phyloP scores from a whole-genome alignment of 2,888 invertebrate species.

The Lasioglossum oenotherae region DNA sequence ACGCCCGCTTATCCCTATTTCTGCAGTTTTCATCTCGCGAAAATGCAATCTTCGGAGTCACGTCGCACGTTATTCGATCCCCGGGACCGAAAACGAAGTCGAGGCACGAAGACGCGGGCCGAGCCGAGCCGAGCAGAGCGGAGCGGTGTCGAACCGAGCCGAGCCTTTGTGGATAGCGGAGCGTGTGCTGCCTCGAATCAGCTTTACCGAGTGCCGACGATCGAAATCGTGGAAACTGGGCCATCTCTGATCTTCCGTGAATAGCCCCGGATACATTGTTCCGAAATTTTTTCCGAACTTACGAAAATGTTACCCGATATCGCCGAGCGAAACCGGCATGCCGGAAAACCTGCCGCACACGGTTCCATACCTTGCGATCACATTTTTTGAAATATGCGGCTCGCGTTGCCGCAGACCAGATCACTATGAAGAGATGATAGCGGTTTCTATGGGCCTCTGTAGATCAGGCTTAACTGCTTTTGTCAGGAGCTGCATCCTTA shows the following conservation, averaged over 20 bases:
- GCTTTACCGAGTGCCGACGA: constrained; percentile 30
- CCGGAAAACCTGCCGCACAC: not conserved
- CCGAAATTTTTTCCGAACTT: constrained; percentile 41
- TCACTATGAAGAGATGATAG: not conserved
- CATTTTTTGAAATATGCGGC: constrained; percentile 8
- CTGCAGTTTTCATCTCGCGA: constrained; percentile 71
- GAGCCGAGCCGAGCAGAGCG: not conserved
- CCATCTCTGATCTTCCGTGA: constrained; percentile 51
- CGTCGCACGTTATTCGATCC: constrained; percentile 71
- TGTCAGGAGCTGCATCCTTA: not conserved
- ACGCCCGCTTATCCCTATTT: constrained; percentile 68
- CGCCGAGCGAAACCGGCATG: not conserved
- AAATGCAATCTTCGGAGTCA: constrained; percentile 71
- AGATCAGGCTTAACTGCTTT: not conserved
- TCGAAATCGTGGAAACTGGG: constrained; percentile 57
- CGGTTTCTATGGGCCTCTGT: not conserved
- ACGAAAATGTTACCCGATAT: constrained; percentile 19
- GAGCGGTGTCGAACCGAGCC: constrained; percentile 14
- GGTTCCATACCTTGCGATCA: not conserved
- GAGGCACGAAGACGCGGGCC: constrained; percentile 54
- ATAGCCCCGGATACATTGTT: constrained; percentile 46
- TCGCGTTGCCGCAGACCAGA: not conserved
- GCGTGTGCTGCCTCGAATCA: constrained; percentile 51
- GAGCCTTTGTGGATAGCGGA: constrained; percentile 63
- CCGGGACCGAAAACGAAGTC: constrained; percentile 59